phyloP scores from a whole-genome alignment of 2,113 vertebrate species.

The Pangasianodon hypophthalmus region DNA sequence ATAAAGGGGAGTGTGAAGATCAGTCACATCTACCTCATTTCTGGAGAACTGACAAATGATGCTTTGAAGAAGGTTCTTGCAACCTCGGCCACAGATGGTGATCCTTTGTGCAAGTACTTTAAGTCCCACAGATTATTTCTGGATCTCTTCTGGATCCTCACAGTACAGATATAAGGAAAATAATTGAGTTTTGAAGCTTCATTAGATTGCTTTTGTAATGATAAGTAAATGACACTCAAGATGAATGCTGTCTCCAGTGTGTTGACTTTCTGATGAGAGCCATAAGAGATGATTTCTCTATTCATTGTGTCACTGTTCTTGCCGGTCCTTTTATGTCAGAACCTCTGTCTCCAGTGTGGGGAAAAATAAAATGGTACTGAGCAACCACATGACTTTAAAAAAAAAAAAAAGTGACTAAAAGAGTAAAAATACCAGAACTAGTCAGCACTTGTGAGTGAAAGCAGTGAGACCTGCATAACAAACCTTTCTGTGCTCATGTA shows the following conservation, averaged over 20 bases:
- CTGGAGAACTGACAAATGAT: background rate
- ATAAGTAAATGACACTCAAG: background rate
- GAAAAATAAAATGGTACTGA: background rate
- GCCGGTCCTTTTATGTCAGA: background rate
- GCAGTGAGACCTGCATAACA: background rate
- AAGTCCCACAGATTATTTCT: background rate
- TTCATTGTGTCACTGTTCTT: background rate
- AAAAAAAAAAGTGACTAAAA: too few relatives aligned
- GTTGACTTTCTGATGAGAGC: slow-evolving; percentile 23
- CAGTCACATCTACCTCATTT: background rate
- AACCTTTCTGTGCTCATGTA: background rate
- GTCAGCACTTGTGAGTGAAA: background rate
- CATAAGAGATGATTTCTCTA: background rate
- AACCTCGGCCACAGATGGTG: background rate
- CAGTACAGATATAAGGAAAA: background rate
- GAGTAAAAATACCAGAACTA: background rate
- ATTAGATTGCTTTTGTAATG: background rate
- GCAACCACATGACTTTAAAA: background rate
- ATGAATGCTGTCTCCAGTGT: background rate
- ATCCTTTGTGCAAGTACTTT: slow-evolving; percentile 5
- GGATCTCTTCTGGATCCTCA: slow-evolving; percentile 3
- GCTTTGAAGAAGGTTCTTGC: background rate
- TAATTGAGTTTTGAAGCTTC: background rate
- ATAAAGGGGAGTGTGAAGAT: background rate
- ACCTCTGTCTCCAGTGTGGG: background rate